These are phyloP conservation scores for Phodopus roborovskii DNA, from an alignment of 2,113 vertebrate genomes.

Conservation along the genomic window DNA sequence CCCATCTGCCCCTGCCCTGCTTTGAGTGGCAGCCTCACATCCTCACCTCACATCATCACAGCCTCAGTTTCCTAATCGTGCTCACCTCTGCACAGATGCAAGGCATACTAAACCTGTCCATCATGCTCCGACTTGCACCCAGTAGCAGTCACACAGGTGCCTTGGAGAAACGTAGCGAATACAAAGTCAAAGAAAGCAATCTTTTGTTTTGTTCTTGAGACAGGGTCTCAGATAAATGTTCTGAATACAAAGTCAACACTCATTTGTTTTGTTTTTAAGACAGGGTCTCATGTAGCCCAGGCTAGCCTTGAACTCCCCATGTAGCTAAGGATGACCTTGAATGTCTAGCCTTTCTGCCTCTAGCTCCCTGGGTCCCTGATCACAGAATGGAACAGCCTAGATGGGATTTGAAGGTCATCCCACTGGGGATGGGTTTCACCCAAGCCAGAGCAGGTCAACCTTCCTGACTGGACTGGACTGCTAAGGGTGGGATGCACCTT, in stretches of 20 bases:
- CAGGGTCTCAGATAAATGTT: background rate
- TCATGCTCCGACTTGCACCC: background rate
- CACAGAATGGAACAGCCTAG: background rate
- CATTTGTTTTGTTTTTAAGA: background rate
- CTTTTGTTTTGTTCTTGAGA: background rate
- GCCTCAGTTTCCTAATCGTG: background rate
- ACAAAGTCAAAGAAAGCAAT: background rate
- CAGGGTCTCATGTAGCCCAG: background rate
- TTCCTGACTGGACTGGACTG: background rate
- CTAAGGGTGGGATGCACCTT: fast-evolving
- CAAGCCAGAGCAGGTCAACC: background rate
- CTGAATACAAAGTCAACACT: background rate
- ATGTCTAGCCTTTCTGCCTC: background rate
- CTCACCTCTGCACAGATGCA: background rate
- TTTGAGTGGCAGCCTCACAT: no score
- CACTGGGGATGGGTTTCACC: background rate
- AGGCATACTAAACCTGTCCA: fast-evolving
- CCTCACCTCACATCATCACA: no score
- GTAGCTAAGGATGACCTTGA: background rate
- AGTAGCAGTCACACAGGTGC: background rate
- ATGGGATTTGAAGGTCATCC: background rate
- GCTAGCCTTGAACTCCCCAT: background rate
- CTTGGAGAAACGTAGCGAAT: background rate
- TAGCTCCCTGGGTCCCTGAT: background rate
- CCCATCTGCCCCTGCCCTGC: background rate